Percentiles rank a stretch among this genome's conserved stretches.
Conservation (phyloP, 2,888 invertebrate species). For the Lithophane semibrunnea region DNA sequence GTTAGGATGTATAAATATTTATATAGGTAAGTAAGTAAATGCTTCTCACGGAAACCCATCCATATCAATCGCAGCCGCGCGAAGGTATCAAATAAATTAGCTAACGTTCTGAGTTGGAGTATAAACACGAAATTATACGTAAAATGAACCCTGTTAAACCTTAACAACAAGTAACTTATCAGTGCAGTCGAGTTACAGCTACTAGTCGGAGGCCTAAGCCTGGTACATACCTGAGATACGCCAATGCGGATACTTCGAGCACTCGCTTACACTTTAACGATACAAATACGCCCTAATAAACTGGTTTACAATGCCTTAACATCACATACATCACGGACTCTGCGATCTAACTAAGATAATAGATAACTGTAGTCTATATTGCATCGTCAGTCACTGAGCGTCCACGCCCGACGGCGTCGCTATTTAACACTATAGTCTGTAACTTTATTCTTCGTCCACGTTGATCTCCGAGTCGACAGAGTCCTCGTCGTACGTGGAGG, state of each 20-base stretch:
- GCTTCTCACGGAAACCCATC: conserved; percentile 72
- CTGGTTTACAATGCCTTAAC: conserved; percentile 81
- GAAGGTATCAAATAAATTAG: conserved; percentile 78
- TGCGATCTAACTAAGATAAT: conserved; percentile 80
- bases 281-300: conserved; percentile 79
- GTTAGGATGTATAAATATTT: conserved; percentile 78
- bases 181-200: conserved; percentile 63
- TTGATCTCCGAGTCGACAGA: conserved; percentile 89
- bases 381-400: conserved; percentile 80
- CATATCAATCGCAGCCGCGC: conserved; percentile 63
- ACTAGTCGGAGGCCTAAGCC: conserved; percentile 60
- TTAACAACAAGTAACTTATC: conserved; percentile 70
- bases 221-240: conserved; percentile 85
- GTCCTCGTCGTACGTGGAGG: conserved; percentile 89
- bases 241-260: conserved; percentile 80
- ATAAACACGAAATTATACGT: conserved; percentile 72
- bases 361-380: conserved; percentile 81
- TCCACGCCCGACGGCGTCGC: conserved; percentile 72
- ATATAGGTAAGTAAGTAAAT: conserved; percentile 76
- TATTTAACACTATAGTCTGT: conserved; percentile 81
- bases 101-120: conserved; percentile 71
- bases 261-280: conserved; percentile 84
- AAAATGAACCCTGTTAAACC: conserved; percentile 85
- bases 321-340: conserved; percentile 83
- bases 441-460: conserved; percentile 87